Percentiles rank a stretch among this genome's conserved stretches.
phyloP scores from a whole-genome alignment of 2,888 invertebrate species.

The Rugalucina vietnamica region DNA sequence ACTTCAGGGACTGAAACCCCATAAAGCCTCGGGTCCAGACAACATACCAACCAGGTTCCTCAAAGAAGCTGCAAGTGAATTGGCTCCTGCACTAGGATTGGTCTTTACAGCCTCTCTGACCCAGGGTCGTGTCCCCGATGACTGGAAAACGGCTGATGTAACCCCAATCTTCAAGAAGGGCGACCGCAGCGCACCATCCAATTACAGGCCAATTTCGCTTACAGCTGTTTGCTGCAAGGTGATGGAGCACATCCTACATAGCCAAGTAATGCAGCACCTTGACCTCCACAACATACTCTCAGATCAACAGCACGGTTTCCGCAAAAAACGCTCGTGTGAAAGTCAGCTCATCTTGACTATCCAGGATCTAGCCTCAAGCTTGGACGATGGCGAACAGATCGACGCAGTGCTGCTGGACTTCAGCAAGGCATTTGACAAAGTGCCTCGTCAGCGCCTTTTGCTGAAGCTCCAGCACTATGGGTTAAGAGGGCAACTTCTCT shows the following conservation, averaged over 20 bases:
- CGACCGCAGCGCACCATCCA: constrained; percentile 33
- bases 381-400: constrained; percentile 38
- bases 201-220: constrained; percentile 60
- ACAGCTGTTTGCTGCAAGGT: constrained; percentile 53
- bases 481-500: background rate
- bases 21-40: constrained; percentile 39
- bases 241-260: constrained; percentile 49
- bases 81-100: constrained; percentile 35
- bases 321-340: constrained; percentile 41
- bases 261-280: constrained; percentile 38
- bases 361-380: constrained; percentile 25
- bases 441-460: background rate
- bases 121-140: constrained; percentile 32
- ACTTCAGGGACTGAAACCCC: constrained; percentile 32
- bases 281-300: constrained; percentile 37
- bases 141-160: constrained; percentile 52
- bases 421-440: constrained; percentile 31
- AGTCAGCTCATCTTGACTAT: constrained; percentile 42
- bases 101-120: constrained; percentile 36
- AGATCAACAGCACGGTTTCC: constrained; percentile 51
- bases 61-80: constrained; percentile 27
- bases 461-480: constrained; percentile 7
- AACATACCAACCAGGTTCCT: constrained; percentile 30
- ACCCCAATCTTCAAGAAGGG: constrained; percentile 58
- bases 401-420: constrained; percentile 61